A percentile compares a stretch with the other conserved stretches of the same genome.
Conservation (phyloP, 2,113 vertebrate species). For the Bos javanicus region DNA sequence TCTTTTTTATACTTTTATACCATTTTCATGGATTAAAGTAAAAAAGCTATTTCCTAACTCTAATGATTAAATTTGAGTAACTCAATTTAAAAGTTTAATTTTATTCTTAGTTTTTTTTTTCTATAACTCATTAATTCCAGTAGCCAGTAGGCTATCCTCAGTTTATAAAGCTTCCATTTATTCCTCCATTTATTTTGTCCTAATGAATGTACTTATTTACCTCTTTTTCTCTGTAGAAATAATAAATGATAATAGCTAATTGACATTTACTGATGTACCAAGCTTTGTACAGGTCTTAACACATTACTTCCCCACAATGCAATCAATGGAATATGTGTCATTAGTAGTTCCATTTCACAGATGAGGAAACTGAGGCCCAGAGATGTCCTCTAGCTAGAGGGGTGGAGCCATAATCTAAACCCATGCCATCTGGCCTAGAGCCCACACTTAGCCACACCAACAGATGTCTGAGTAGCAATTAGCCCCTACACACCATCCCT, state of each 20-base stretch:
- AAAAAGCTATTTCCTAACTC: not conserved
- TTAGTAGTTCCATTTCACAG: not conserved
- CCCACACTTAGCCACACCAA: not conserved
- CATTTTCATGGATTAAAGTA: not conserved
- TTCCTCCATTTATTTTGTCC: not conserved
- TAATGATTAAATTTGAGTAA: not conserved
- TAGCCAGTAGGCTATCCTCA: not conserved
- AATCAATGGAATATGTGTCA: not conserved
- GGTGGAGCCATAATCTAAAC: not conserved
- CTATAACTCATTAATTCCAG: not conserved
- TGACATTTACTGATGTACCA: not conserved
- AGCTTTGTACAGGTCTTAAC: not conserved
- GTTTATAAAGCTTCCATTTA: not conserved
- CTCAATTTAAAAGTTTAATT: slow-evolving; percentile 24
- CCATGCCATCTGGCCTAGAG: not conserved
- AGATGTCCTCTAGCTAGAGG: not conserved
- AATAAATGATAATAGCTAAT: not conserved
- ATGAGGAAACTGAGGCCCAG: not conserved
- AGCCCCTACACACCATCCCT: not conserved
- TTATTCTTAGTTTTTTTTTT: not conserved
- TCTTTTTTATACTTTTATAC: not conserved
- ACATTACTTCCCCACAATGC: not conserved
- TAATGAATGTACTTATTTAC: not conserved
- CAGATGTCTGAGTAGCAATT: not conserved
- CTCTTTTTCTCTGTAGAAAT: not conserved